phyloP scores from a whole-genome alignment of 2,113 vertebrate genomes.

The Mohoua ochrocephala region DNA sequence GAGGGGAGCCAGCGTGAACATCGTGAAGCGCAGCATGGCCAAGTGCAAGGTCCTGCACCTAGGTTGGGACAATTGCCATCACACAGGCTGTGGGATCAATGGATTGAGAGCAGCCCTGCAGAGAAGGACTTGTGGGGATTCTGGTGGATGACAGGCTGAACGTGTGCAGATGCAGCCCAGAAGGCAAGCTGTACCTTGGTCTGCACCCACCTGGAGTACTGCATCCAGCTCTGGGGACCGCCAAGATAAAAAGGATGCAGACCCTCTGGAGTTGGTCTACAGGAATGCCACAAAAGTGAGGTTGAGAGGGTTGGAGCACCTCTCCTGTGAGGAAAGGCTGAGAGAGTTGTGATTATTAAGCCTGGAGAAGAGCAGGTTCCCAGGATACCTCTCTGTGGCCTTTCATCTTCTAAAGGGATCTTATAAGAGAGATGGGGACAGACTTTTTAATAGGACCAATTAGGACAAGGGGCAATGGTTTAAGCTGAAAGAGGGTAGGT shows the following conservation, averaged over 20 bases:
- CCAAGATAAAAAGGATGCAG: neutral
- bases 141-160: neutral
- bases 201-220: neutral
- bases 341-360: neutral
- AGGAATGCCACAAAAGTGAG: neutral
- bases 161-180: accelerated
- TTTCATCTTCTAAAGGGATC: neutral
- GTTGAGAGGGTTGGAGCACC: neutral
- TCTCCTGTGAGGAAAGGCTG: neutral
- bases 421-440: neutral
- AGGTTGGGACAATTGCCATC: neutral
- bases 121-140: neutral
- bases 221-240: neutral
- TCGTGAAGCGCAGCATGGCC: neutral
- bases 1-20: neutral
- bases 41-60: neutral
- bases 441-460: neutral
- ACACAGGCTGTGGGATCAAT: neutral
- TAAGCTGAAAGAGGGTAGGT: neutral
- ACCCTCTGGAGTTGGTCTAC: accelerated
- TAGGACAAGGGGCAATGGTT: neutral
- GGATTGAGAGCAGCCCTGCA: neutral
- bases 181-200: neutral
- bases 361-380: neutral
- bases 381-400: neutral